These are phyloP conservation scores for Pagetopsis macropterus DNA, from an alignment of 2,797 vertebrate species.

Conservation along the genomic window DNA sequence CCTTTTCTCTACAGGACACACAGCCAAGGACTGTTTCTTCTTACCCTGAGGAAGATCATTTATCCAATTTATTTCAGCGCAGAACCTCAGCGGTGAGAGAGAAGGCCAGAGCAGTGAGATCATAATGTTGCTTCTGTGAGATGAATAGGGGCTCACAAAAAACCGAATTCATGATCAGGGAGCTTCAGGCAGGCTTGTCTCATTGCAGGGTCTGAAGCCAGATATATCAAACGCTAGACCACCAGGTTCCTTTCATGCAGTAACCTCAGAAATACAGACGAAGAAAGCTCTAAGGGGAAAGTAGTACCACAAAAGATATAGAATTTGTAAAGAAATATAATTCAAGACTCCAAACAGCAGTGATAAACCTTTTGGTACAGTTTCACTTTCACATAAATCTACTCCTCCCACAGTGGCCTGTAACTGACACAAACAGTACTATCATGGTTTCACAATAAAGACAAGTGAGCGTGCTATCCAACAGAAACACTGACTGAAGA, in stretches of 20 bases:
- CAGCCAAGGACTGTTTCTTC: slow-evolving; percentile 36
- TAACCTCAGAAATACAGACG: slow-evolving; percentile 15
- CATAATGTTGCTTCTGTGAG: slow-evolving; percentile 63
- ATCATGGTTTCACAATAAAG: neutral
- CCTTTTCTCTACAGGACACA: slow-evolving; percentile 20
- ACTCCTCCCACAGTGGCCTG: neutral
- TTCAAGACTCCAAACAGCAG: neutral
- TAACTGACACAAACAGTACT: neutral
- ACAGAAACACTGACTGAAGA: neutral
- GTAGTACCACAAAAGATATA: neutral
- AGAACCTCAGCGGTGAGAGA: slow-evolving; percentile 49
- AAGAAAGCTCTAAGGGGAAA: slow-evolving; percentile 12
- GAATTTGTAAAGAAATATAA: neutral
- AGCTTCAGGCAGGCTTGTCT: slow-evolving; percentile 36
- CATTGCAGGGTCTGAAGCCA: slow-evolving; percentile 35
- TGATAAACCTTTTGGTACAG: slow-evolving; percentile 13
- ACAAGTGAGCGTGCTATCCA: neutral
- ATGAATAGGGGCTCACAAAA: slow-evolving; percentile 60
- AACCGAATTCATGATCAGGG: slow-evolving; percentile 39
- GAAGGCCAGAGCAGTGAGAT: slow-evolving; percentile 63
- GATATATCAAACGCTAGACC: slow-evolving; percentile 34
- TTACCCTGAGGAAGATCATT: slow-evolving; percentile 54
- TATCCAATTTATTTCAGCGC: slow-evolving; percentile 70
- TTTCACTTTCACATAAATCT: neutral
- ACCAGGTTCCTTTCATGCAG: slow-evolving; percentile 40